phyloP scores from a whole-genome alignment of 1,140 invertebrate genomes.

The Brachionus angularis region DNA sequence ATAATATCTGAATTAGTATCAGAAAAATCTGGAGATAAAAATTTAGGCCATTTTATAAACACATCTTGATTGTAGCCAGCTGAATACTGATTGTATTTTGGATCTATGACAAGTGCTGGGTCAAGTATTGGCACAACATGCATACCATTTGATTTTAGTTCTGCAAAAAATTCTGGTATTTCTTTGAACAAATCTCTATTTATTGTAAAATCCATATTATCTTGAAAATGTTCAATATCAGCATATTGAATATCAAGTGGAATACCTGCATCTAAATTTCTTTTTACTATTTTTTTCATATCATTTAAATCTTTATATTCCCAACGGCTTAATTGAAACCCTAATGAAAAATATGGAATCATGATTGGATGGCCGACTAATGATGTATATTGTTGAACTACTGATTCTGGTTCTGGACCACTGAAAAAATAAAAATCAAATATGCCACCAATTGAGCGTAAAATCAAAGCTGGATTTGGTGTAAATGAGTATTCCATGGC shows the following conservation, averaged over 20 bases:
- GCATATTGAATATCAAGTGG: slow-evolving; percentile 51
- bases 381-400: slow-evolving; percentile 46
- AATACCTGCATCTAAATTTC: slow-evolving; percentile 8
- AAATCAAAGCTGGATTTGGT: slow-evolving; percentile 51
- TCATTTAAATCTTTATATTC: slow-evolving; percentile 51
- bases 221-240: slow-evolving; percentile 60
- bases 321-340: slow-evolving; percentile 60
- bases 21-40: slow-evolving; percentile 47
- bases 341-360: slow-evolving; percentile 60
- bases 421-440: slow-evolving; percentile 60
- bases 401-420: slow-evolving; percentile 59
- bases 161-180: slow-evolving; percentile 54
- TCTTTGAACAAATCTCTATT: slow-evolving; percentile 52
- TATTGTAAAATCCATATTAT: slow-evolving; percentile 57
- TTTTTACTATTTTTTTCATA: slow-evolving; percentile 44
- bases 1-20: slow-evolving; percentile 22
- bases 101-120: slow-evolving; percentile 51
- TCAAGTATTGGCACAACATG: slow-evolving; percentile 57
- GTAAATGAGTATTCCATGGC: slow-evolving; percentile 49
- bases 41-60: slow-evolving; percentile 51
- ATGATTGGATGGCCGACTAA: slow-evolving; percentile 58
- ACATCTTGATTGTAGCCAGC: slow-evolving; percentile 47
- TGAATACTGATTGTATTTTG: slow-evolving; percentile 51
- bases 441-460: slow-evolving; percentile 53
- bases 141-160: slow-evolving; percentile 53